Base-by-base conservation (phyloP, 2,113 vertebrate species). In the Jacana jacana region DNA sequence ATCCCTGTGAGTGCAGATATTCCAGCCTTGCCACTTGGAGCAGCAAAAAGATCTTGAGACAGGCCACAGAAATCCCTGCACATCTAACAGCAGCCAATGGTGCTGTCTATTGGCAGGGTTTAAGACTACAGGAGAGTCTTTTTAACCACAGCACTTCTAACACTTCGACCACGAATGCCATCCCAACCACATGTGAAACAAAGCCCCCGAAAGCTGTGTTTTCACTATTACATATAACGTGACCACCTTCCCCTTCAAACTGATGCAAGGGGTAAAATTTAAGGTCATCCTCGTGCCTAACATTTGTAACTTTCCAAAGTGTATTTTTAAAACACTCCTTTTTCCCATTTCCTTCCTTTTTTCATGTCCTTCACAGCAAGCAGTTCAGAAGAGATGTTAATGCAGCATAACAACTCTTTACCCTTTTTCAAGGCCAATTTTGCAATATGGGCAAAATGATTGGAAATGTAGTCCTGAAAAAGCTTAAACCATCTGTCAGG, bases 391-490 rank as follows among this genome's bases (percentile, higher is more conserved):
- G 94, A 97, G 97, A 97, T 96, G 91, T 93, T 97, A 98, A 98
- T 97, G 94, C 97, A 96, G 97, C 97, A 98, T 96, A 98, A 97
- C 97, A 98, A 97, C 96, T 97, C 97, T 98, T 97, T 97, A 98
- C 97, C 98, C 97, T 98, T 98, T 98, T 98, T 96, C 97, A 98
- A 98, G 97, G 98, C 98, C 98, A 98, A 97, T 98, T 98, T 98
- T 98, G 97, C 97, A 98, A 98, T 98, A 98, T 97, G 97, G 96
- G 97, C 95, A 98, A 98, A 98, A 98, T 98, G 97, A 98, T 95
- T 98, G 97, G 97, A 98, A 98, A 98, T 95, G 92, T 94, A 98
- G 96, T 97, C 96, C 96, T 97, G 97, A 97, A 98, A 98, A 97
- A 73, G 88, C 98, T 97, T 97, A 98, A 98, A 98, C 98, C 98